Evolutionary conservation across 2,888 invertebrate genomes (phyloP), one percentile per base, ranked within the genome.

Genomic region (Pharmacophagus antenor): DNA sequence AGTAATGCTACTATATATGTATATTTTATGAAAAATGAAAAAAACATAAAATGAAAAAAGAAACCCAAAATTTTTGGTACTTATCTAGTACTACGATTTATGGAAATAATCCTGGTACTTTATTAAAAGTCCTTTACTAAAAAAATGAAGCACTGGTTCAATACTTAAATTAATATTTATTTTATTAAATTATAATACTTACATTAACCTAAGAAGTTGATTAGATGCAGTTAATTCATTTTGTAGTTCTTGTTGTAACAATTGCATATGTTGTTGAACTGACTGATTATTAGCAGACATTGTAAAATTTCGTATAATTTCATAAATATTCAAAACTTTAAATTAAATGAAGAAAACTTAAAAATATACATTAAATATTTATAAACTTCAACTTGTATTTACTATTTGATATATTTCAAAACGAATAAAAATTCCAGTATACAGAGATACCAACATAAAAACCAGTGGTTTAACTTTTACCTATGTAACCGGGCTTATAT

Each of bases 181-280:
- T n/a, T n/a, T n/a, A n/a, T n/a, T 4, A n/a, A n/a, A 37, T 37
- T 22, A 8, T 23, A n/a, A 17, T 50, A 69, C 84, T 77, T 73
- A 89, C 89, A 89, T 86, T 62, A 74, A 63, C 61, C 70, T 68
- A 52, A 85, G 64, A n/a, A 88, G 76, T 71, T 87, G 84, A 64
- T 84, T 88, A 2, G 87, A 70, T 47, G 76, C 80, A n/a, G 70
- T 73, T 48, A 88, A 67, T 70, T 88, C 88, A 63, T 85, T 84
- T 70, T 85, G 84, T 65, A 90, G 70, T 37, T 88, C 88, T 68
- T 82, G 83, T 58, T 82, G 79, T 41, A 88, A 68, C 53, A 67
- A 54, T 44, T 44, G 23, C 5, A 20, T 17, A 55, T 50, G 56
- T 41, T 81, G 83, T 65, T 80, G 80, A 25, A 66, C 52, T 46